A percentile compares a stretch with the other conserved stretches of the same genome.
Evolutionary conservation across 2,113 vertebrate genomes (phyloP).

Genomic region (Osmerus mordax): DNA sequence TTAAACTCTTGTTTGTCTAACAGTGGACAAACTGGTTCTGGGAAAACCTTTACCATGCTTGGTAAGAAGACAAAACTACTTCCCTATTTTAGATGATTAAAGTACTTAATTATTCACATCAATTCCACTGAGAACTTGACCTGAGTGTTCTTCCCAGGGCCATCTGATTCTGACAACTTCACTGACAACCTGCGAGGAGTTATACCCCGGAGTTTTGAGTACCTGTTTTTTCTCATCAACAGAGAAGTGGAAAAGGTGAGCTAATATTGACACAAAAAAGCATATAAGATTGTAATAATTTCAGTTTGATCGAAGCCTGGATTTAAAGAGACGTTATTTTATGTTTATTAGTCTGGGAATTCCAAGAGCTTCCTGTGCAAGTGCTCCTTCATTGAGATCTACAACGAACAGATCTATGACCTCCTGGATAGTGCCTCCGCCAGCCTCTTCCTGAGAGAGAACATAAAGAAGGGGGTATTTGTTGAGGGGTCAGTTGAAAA

Average conservation of each 20-base stretch:
- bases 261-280: neutral
- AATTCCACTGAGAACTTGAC: constrained; percentile 1
- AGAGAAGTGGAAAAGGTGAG: constrained; percentile 88
- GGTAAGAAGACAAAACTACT: constrained; percentile 65
- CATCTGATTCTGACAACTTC: constrained; percentile 90
- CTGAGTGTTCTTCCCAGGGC: constrained; percentile 70
- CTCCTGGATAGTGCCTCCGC: constrained; percentile 89
- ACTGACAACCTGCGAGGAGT: constrained; percentile 90
- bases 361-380: constrained; percentile 94
- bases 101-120: too few species aligned
- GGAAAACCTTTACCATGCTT: constrained; percentile 98
- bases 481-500: constrained; percentile 92
- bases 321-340: constrained; percentile 7
- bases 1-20: constrained; percentile 16
- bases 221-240: constrained; percentile 93
- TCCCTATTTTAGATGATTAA: neutral
- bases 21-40: constrained; percentile 95
- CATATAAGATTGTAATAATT: neutral
- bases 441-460: constrained; percentile 89
- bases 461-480: constrained; percentile 95
- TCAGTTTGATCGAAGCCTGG: constrained; percentile 1
- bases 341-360: constrained; percentile 73
- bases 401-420: constrained; percentile 97
- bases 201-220: constrained; percentile 95
- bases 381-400: constrained; percentile 97